Base-by-base conservation (phyloP, 2,797 vertebrate genomes). In the Argentina silus region DNA sequence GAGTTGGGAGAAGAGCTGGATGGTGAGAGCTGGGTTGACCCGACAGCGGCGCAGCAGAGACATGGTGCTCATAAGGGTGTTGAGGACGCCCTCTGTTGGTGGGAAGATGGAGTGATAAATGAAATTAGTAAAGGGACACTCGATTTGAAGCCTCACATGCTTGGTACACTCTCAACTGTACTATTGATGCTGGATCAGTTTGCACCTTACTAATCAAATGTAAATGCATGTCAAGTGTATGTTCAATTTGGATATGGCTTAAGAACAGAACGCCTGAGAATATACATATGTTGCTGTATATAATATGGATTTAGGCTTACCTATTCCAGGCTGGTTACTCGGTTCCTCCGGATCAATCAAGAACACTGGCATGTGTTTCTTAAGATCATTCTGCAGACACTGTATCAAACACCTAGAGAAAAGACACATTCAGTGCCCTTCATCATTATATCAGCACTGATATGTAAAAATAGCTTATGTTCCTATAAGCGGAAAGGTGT, bases 1-100 rank as follows among this genome's bases (percentile, higher is more conserved):
- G 47, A 98, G 94, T 85, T 98, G 97, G 1, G 97, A 99, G 92
- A 98, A 99, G 45, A 99, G 95, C 91, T 99, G 97, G 86, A 99
- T 97, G 80, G 96, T 97, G 57, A 98, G 88, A 27, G 97, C 96
- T 0, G 96, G 95, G 77, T 97, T 98, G 76, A 97, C 94, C 66
- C 94, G 92, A 80, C 95, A 97, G 59, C 96, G 95, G 15, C 97
- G 93, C 51, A 98, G 75, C 59, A 99, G 90, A 27, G 96, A 95
- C 97, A 98, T 99, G 73, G 94, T 89, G 76, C 94, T 96, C 67
- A 95, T 96, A 78, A 99, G 83, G 0, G 95, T 96, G 83, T 96
- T 96, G 82, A 99, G 87, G 63, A 98, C 96, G 72, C 95, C 93
- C 83, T 97, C 97, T 98, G 78, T 4, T 44, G 56, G 66, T 68